Evolutionary conservation across 2,888 invertebrate species (phyloP), one percentile per base, ranked within the genome.

Genomic region (Tetrapedia diversipes): DNA sequence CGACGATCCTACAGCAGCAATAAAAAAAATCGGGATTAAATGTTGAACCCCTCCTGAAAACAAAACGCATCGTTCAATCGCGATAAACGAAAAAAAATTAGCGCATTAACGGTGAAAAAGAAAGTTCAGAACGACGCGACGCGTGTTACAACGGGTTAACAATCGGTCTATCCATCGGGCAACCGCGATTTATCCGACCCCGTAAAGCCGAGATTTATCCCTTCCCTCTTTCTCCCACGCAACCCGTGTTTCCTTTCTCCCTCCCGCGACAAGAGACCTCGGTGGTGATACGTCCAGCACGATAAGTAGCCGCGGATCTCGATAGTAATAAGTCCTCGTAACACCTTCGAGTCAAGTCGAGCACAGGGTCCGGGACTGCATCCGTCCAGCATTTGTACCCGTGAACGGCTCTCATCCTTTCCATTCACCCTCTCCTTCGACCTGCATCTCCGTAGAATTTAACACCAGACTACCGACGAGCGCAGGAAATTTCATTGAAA

Each of bases 311-410:
- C 66, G 63, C 61, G 56, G 53, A 71, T 51, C 68, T 47, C 53
- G 68, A 69, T 73, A 61, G 75, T 77, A 83, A 82, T 82, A 78
- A 83, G 70, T 72, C 73, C 64, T 51, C 47, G 49, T 69, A 75
- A 72, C 57, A 45, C 43, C 53, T 54, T 4, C n/a, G 43, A 54
- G 37, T 19, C 24, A 54, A 65, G 63, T 65, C 63, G 51, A 57
- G 27, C 34, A 34, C 11, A 11, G 32, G 22, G 51, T 65, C 49
- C 32, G 37, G 22, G 60, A 71, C 53, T 67, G 27, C 43, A 74
- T 64, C n/a, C 51, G 64, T 19, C 8, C 39, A 37, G 43, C 59
- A 73, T 75, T 75, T 65, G 57, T 75, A 39, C 37, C 63, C 19
- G 51, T 34, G 43, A 14, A 59, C 29, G 37, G 10, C n/a, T 24